phyloP scores from a whole-genome alignment of 2,888 invertebrate genomes.

The Thymelicus lineola region DNA sequence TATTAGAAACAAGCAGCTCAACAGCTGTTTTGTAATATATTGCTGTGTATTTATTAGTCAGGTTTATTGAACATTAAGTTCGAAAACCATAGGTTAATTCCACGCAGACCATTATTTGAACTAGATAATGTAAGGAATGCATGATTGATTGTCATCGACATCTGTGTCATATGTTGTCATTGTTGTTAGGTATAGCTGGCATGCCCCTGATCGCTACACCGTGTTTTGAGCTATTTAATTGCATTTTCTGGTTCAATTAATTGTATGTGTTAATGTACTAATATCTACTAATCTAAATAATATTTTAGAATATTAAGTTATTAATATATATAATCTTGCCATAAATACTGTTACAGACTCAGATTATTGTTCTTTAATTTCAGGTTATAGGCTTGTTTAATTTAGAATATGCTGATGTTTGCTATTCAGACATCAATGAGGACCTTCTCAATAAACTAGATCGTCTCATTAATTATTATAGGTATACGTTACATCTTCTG shows the following conservation, averaged over 20 bases:
- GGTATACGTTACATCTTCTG: no score
- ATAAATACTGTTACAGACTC: no score
- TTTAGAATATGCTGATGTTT: no score
- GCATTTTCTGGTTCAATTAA: background rate
- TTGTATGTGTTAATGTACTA: background rate
- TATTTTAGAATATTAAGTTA: slow-evolving; percentile 16
- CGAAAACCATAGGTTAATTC: slow-evolving; percentile 25
- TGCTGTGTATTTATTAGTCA: slow-evolving; percentile 26
- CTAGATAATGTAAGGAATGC: background rate
- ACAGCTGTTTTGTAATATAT: slow-evolving; percentile 23
- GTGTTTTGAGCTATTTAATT: background rate
- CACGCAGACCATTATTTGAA: background rate
- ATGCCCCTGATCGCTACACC: background rate
- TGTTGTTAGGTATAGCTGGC: no score
- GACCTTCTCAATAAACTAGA: no score
- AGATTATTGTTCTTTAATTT: no score
- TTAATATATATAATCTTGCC: slow-evolving; percentile 17
- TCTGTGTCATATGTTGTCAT: no score
- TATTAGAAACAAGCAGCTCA: slow-evolving; percentile 26
- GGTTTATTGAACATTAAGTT: slow-evolving; percentile 31
- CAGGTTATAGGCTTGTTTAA: no score
- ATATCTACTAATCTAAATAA: slow-evolving; percentile 5
- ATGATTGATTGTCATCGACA: no score
- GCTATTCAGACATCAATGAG: no score
- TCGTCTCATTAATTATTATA: no score